Conservation (phyloP, 2,888 invertebrate genomes). For the Drosophila nigricruria region DNA sequence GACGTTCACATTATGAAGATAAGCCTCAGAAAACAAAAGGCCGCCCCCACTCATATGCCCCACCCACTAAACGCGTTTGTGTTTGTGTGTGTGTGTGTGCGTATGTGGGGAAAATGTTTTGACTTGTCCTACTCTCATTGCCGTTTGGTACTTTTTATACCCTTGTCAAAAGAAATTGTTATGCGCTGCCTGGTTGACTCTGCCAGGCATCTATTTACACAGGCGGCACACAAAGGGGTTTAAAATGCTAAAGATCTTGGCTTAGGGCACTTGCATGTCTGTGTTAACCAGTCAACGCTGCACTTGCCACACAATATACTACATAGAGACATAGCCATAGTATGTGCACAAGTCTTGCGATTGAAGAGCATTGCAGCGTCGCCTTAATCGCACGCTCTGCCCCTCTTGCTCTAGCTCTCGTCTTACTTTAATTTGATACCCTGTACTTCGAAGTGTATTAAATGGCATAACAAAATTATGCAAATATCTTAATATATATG, state of each 20-base stretch:
- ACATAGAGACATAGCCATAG: no score
- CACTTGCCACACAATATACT: slow-evolving; percentile 4
- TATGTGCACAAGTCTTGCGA: slow-evolving; percentile 8
- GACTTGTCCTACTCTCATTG: slow-evolving; percentile 67
- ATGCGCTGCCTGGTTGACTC: slow-evolving; percentile 47
- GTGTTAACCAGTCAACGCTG: slow-evolving; percentile 17
- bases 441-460: slow-evolving; percentile 17
- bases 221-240: slow-evolving; percentile 35
- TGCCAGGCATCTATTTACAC: slow-evolving; percentile 31
- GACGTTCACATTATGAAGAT: slow-evolving; percentile 79
- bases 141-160: slow-evolving; percentile 66
- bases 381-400: slow-evolving; percentile 5
- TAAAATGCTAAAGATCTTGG: slow-evolving; percentile 35
- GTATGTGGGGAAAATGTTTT: slow-evolving; percentile 60
- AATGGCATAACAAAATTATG: slow-evolving; percentile 40
- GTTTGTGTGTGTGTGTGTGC: slow-evolving; percentile 7
- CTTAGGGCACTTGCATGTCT: slow-evolving; percentile 31
- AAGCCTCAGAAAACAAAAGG: slow-evolving; percentile 76
- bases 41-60: slow-evolving; percentile 20
- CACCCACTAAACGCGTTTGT: neutral
- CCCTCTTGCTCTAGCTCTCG: neutral
- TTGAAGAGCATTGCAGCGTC: slow-evolving; percentile 29
- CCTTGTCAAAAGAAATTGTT: slow-evolving; percentile 51
- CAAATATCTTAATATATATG: slow-evolving; percentile 32
- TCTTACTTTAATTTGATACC: slow-evolving; percentile 19